A percentile compares a stretch with the other conserved stretches of the same genome.
phyloP scores from a whole-genome alignment of 1,140 invertebrate genomes.

The Telenomus remus region DNA sequence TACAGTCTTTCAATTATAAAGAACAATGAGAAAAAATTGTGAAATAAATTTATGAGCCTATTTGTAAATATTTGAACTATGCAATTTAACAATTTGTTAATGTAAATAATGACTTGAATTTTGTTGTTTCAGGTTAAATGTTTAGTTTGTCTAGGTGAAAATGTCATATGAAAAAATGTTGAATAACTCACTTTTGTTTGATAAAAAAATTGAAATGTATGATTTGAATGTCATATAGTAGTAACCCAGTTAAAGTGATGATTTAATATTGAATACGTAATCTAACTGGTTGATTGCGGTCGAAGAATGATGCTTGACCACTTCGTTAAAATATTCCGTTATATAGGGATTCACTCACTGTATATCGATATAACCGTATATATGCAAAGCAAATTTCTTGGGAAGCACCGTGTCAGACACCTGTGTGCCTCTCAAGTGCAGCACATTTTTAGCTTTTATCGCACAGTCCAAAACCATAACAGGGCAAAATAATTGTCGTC shows the following conservation, averaged over 20 bases:
- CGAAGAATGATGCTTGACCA: slow-evolving; percentile 49
- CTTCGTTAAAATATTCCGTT: slow-evolving; percentile 56
- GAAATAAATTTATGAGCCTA: too few relatives aligned
- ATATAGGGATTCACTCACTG: slow-evolving; percentile 48
- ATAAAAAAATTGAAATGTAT: too few relatives aligned
- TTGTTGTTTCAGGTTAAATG: too few relatives aligned
- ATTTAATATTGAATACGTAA: slow-evolving; percentile 41
- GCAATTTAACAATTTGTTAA: too few relatives aligned
- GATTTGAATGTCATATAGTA: too few relatives aligned
- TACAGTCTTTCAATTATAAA: too few relatives aligned
- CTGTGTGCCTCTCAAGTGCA: slow-evolving; percentile 37
- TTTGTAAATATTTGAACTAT: too few relatives aligned
- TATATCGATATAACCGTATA: slow-evolving; percentile 44
- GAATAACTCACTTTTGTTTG: too few relatives aligned
- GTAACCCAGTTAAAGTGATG: slow-evolving; percentile 39
- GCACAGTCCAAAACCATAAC: slow-evolving; percentile 39
- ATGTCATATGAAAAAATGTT: too few relatives aligned
- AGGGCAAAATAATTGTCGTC: slow-evolving; percentile 42
- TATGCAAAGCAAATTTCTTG: slow-evolving; percentile 54
- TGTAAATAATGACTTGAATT: too few relatives aligned
- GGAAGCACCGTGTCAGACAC: slow-evolving; percentile 50
- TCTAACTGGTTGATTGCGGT: slow-evolving; percentile 24
- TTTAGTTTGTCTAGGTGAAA: too few relatives aligned
- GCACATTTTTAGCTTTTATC: slow-evolving; percentile 7
- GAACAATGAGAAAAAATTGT: too few relatives aligned